phyloP scores from a whole-genome alignment of 2,888 invertebrate genomes.

The Apotomis turbidana region DNA sequence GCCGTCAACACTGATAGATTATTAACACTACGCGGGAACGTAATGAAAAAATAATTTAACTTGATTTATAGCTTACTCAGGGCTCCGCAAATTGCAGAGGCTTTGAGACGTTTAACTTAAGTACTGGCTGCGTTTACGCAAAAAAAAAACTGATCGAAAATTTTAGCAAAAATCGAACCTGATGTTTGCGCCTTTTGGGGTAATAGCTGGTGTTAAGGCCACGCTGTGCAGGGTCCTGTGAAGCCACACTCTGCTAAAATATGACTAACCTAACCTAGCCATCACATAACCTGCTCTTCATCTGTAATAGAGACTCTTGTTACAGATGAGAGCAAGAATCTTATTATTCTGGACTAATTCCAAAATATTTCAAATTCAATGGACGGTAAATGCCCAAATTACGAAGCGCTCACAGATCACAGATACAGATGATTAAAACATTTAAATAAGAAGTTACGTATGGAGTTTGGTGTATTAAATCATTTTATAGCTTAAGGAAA shows the following conservation, averaged over 20 bases:
- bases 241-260: conserved; percentile 51
- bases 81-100: conserved; percentile 74
- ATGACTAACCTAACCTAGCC: conserved; percentile 10
- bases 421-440: too few species aligned
- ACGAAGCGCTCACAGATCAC: too few species aligned
- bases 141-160: conserved; percentile 41
- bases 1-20: conserved; percentile 71
- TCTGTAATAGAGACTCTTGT: too few species aligned
- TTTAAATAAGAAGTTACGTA: too few species aligned
- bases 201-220: conserved; percentile 33
- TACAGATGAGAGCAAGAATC: too few species aligned
- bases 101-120: conserved; percentile 82
- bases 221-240: not conserved
- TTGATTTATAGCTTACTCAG: conserved; percentile 83
- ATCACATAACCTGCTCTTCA: too few species aligned
- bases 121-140: conserved; percentile 70
- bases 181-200: conserved; percentile 28
- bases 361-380: too few species aligned
- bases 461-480: too few species aligned
- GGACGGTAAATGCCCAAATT: too few species aligned
- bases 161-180: conserved; percentile 52
- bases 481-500: too few species aligned
- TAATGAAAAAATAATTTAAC: conserved; percentile 81
- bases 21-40: conserved; percentile 63
- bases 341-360: too few species aligned